Conservation (phyloP, 2,797 vertebrate genomes). For the Avahi laniger region DNA sequence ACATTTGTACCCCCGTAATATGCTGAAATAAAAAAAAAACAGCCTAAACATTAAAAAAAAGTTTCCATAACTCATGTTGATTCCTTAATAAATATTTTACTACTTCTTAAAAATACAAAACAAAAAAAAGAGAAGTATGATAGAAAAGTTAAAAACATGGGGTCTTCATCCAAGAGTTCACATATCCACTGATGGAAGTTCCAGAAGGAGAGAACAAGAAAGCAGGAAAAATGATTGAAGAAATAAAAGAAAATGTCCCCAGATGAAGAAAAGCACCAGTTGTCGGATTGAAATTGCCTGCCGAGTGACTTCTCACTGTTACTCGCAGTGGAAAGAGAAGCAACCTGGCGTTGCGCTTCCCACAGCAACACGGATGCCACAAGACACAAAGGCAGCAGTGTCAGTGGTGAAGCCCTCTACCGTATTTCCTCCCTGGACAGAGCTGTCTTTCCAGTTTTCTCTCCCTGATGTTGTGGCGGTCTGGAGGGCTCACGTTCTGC, state of each 20-base stretch:
- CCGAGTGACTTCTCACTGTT: neutral
- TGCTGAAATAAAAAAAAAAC: too few relatives aligned
- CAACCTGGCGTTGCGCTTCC: neutral
- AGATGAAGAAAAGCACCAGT: neutral
- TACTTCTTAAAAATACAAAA: neutral
- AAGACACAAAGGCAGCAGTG: neutral
- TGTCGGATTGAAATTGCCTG: neutral
- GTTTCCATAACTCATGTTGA: too few relatives aligned
- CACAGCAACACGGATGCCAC: rapidly evolving
- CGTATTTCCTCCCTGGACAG: neutral
- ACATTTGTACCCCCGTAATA: too few relatives aligned
- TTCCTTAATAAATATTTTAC: too few relatives aligned
- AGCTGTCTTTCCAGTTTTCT: neutral
- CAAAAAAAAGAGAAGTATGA: neutral
- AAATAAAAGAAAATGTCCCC: neutral
- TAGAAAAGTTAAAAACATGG: neutral
- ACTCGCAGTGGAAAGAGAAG: neutral
- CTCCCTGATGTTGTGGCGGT: too few relatives aligned
- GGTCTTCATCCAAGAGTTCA: neutral
- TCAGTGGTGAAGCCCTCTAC: neutral
- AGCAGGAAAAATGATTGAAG: neutral
- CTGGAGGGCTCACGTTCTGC: neutral
- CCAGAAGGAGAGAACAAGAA: neutral
- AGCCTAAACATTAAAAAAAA: too few relatives aligned
- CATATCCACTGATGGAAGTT: neutral